Base-by-base conservation (phyloP, 2,797 vertebrate genomes). In the Hybognathus amarus region DNA sequence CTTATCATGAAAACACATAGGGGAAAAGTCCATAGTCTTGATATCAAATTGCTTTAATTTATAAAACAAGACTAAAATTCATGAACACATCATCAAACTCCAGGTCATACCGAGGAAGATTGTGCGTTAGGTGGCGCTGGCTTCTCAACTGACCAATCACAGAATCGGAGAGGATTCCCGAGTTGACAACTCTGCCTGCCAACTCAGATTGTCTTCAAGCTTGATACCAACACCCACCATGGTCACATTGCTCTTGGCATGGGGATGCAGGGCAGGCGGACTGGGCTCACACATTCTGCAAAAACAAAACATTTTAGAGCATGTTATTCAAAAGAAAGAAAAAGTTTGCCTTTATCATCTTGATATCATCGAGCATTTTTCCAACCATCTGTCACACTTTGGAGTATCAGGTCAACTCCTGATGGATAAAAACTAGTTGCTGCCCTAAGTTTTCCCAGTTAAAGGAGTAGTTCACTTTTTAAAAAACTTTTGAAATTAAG, bases 261-360 rank as follows among this genome's bases (percentile, higher is more conserved):
- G 94, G 93, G 93, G 94, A 88, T 92, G 94, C 80, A 95, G 92
- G 73, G 93, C 95, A 89, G 93, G 83, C 18, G 96, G 95, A 93
- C 95, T 96, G 93, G 95, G 96, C 94, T 97, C 94, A 95, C 97
- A 97, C 97, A 98, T 99, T 95, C 97, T 98, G 87, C 0, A 3
- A 85, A 82, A 69, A 27, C 22, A 77, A 79, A 22, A 4, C 12
- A 40, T 13, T 22, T 6, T 2, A 63, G 15, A 59, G 52, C 4
- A 9, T 33, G 4, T 47, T 40, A 40, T 2, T 20, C 15, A 54
- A 68, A 50, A 33, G 3, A 22, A 27, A 42, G 11, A 10, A 66
- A 36, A 33, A 3, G 63, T 33, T 64, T 33, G 13, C 27, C 13
- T 63, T 56, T 3, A 11, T 56, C 11, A 56, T 56, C 11, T 27